Evolutionary conservation across 2,113 vertebrate genomes (phyloP).

Genomic region (Pimephales promelas): DNA sequence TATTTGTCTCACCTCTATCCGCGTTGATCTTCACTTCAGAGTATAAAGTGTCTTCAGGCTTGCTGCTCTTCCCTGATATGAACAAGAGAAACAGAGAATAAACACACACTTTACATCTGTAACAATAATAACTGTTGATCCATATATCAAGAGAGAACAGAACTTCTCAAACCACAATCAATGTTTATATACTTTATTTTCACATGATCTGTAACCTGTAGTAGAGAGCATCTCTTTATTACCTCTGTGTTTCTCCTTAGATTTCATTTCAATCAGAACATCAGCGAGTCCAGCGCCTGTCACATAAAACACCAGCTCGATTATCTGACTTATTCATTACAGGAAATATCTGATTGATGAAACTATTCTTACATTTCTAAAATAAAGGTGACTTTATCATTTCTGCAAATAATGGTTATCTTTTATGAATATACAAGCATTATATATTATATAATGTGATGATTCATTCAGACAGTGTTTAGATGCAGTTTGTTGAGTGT

Average conservation of each 20-base stretch:
- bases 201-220: not conserved
- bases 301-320: not conserved
- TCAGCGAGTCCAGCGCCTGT: not conserved
- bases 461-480: not conserved
- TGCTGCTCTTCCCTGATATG: not conserved
- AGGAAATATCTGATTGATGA: not conserved
- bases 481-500: not conserved
- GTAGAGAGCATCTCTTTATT: not conserved
- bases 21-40: slow-evolving; percentile 4
- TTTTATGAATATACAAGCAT: not conserved
- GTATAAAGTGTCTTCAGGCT: not conserved
- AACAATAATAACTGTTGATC: not conserved
- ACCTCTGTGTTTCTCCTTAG: not conserved
- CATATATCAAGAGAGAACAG: not conserved
- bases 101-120: not conserved
- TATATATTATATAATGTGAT: not conserved
- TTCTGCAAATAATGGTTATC: too few species aligned
- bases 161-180: not conserved
- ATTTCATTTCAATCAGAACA: not conserved
- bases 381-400: not conserved
- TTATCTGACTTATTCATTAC: not conserved
- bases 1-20: not conserved
- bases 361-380: not conserved
- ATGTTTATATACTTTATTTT: not conserved
- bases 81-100: not conserved